Evolutionary conservation across 2,888 invertebrate species (phyloP), one percentile per base, ranked within the genome.

Genomic region (Nymphalis c-album): DNA sequence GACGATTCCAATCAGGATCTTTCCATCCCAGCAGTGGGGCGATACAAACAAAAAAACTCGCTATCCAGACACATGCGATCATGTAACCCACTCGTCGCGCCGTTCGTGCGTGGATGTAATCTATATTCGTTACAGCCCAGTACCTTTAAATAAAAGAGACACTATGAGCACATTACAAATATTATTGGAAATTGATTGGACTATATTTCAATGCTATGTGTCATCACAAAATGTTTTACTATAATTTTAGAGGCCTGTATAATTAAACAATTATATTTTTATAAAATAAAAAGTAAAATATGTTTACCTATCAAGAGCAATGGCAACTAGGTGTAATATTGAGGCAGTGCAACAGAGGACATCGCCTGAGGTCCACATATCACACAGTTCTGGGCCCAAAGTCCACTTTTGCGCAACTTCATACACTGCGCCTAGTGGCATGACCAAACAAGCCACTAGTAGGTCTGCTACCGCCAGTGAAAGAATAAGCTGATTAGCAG

Each of bases 361-460:
- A 85, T 98, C 98, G 69, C 96, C 96, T 47, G 96, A 96, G 45
- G 97, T 97, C 97, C 97, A 98, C 95, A 98, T 96, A 88, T 98
- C 98, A 89, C 98, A 98, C 68, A 97, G 93, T 81, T 96, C 96
- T 40, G 97, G 96, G 66, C 97, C 97, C 74, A 98, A 93, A 76
- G 95, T 95, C 97, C 97, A 97, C 85, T 96, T 94, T 83, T 95
- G 94, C 73, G 95, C 95, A 70, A 96, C 95, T 89, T 96, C 95
- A 87, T 96, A 96, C 75, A 96, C 95, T 66, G 96, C 96, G 65
- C 95, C 95, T 77, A 95, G 89, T 17, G 95, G 95, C 96, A 96
- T 96, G 73, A 96, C 96, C 67, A 96, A 92, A 79, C 95, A 96
- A 45, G 97, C 97, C 69, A 98, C 98, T 79, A 98, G 93, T 63